phyloP scores from a whole-genome alignment of 2,888 invertebrate genomes.

The Ephialtes manifestator region DNA sequence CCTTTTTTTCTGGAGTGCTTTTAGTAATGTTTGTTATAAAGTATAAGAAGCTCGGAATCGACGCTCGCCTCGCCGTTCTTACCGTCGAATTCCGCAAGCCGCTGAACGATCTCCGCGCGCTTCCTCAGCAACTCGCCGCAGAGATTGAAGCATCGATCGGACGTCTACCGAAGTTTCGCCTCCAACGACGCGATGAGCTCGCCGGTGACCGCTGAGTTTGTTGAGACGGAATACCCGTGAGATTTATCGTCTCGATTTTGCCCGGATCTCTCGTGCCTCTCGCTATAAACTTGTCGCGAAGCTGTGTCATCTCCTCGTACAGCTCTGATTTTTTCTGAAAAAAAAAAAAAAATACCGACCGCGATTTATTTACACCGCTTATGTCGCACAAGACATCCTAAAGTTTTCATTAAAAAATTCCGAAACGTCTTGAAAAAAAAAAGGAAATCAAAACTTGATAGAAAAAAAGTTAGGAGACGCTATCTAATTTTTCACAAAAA shows the following conservation, averaged over 20 bases:
- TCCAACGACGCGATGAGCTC: constrained; percentile 73
- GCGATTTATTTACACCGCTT: too few relatives aligned
- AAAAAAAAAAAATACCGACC: too few relatives aligned
- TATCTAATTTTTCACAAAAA: too few relatives aligned
- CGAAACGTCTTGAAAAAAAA: too few relatives aligned
- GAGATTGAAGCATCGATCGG: constrained; percentile 65
- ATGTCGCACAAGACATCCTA: too few relatives aligned
- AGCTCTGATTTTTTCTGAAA: constrained; percentile 75
- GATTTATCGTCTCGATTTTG: constrained; percentile 75
- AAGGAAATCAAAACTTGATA: too few relatives aligned
- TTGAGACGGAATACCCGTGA: constrained; percentile 35
- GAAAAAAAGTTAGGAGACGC: too few relatives aligned
- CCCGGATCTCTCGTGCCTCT: constrained; percentile 80
- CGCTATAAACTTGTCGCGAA: constrained; percentile 79
- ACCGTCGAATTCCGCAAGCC: constrained; percentile 62
- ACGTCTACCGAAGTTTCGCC: constrained; percentile 70
- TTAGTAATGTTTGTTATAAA: too few relatives aligned
- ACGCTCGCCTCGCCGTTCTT: constrained; percentile 35
- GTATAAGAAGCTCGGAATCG: too few relatives aligned
- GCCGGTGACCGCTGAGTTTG: constrained; percentile 55
- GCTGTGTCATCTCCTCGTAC: constrained; percentile 77
- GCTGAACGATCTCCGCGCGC: constrained; percentile 68
- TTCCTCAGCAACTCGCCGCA: constrained; percentile 73
- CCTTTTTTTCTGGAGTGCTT: too few relatives aligned
- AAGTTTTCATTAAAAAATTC: too few relatives aligned